phyloP scores from a whole-genome alignment of 2,113 vertebrate genomes.

The Phylloscopus trochiloides region DNA sequence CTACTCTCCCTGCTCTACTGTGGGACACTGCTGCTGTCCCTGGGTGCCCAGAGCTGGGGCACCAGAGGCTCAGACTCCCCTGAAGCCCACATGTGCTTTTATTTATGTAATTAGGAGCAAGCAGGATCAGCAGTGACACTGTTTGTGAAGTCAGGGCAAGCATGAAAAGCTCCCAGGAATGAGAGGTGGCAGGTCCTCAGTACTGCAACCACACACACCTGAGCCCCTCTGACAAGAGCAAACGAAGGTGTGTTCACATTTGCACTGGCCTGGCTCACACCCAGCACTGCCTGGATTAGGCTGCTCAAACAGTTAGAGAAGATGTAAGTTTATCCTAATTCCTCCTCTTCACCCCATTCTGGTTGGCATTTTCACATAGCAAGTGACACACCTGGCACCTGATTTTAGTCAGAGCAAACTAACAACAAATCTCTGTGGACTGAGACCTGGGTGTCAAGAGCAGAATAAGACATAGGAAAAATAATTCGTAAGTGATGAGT shows the following conservation, averaged over 20 bases:
- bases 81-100: neutral
- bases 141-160: neutral
- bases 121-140: neutral
- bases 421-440: neutral
- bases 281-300: neutral
- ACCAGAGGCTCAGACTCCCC: neutral
- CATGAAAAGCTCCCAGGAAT: neutral
- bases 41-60: neutral
- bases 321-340: neutral
- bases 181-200: neutral
- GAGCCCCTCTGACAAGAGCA: neutral
- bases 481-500: fast-evolving
- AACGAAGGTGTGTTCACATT: neutral
- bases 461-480: neutral
- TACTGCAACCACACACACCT: neutral
- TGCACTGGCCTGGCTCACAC: neutral
- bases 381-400: fast-evolving
- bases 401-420: neutral
- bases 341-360: neutral
- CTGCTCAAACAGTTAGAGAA: neutral
- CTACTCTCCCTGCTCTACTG: neutral
- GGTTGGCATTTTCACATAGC: neutral
- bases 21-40: neutral
- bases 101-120: neutral
- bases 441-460: neutral